Evolutionary conservation across 2,113 vertebrate species (phyloP), one percentile per base, ranked within the genome.

Genomic region (Strix aluco): DNA sequence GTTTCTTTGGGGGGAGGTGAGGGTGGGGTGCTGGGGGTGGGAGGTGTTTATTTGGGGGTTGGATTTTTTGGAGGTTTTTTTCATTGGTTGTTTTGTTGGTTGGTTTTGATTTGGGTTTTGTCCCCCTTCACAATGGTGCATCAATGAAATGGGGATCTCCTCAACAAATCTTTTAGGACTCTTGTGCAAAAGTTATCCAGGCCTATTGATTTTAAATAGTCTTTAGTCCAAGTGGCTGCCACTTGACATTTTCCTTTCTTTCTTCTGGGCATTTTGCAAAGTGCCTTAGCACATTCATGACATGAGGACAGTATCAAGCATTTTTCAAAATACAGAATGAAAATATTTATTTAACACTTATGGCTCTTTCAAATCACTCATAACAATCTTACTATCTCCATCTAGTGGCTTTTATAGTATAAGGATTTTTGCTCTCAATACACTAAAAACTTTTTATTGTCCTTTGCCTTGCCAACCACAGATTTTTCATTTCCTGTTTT

Each of bases 381-480:
- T 86, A 92, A 57, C 94, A 95, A 93, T 92, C 92, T 91, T 85
- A 96, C 95, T 96, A 94, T 94, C 97, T 95, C 96, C 97, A 97
- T 77, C 97, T 97, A 97, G 97, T 97, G 96, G 96, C n/a, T 92
- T 46, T 46, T 72, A 54, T n/a, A 65, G 16, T 91, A 89, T 92
- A 65, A 96, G 46, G 49, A 92, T 72, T 90, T 94, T 79, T 79
- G 15, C 63, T 75, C 62, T 87, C 82, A 84, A 72, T 29, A 46
- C 17, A 91, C 10, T 25, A 58, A 92, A 81, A 80, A 3, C 32
- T 63, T 74, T 36, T 55, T 30, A 61, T 30, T 72, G 17, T 46
- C n/a, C 22, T 74, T 81, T 75, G 21, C 16, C 20, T 73, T 73
- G 51, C 44, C 59, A 91, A 59, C 10, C 27, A 49, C 19, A 83